Conservation (phyloP, 2,113 vertebrate species). For the Cyanistes caeruleus region DNA sequence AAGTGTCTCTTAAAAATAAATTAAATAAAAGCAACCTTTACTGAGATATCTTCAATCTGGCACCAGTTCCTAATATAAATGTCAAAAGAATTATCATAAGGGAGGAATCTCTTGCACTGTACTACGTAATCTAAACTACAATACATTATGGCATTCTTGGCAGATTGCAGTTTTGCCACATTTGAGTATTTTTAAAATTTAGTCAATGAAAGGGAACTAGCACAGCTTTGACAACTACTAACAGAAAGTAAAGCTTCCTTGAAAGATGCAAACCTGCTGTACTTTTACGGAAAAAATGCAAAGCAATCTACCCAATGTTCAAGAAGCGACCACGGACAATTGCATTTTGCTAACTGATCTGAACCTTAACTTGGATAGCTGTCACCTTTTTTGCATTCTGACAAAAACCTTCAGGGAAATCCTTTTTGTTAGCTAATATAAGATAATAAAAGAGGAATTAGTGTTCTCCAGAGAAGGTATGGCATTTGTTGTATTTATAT, state of each 20-base stretch:
- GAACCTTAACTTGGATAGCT: not conserved
- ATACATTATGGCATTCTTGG: no score
- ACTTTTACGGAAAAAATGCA: not conserved
- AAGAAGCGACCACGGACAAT: not conserved
- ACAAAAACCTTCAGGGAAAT: not conserved
- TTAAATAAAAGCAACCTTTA: not conserved
- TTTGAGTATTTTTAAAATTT: not conserved
- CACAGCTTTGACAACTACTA: not conserved
- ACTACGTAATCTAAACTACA: not conserved
- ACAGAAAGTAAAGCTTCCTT: not conserved
- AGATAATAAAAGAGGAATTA: not conserved
- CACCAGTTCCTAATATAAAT: not conserved
- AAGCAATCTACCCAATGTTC: not conserved
- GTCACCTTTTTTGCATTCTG: not conserved
- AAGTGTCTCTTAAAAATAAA: not conserved
- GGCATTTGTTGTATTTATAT: not conserved
- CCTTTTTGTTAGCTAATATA: not conserved
- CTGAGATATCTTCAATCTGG: not conserved
- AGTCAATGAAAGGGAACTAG: not conserved
- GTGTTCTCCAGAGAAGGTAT: not conserved
- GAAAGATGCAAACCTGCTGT: not conserved
- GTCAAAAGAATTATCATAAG: not conserved
- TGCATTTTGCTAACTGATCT: not conserved
- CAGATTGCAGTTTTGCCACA: not conserved
- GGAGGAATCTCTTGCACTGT: not conserved